Evolutionary conservation across 2,888 invertebrate species (phyloP).

Genomic region (Acheta domesticus): DNA sequence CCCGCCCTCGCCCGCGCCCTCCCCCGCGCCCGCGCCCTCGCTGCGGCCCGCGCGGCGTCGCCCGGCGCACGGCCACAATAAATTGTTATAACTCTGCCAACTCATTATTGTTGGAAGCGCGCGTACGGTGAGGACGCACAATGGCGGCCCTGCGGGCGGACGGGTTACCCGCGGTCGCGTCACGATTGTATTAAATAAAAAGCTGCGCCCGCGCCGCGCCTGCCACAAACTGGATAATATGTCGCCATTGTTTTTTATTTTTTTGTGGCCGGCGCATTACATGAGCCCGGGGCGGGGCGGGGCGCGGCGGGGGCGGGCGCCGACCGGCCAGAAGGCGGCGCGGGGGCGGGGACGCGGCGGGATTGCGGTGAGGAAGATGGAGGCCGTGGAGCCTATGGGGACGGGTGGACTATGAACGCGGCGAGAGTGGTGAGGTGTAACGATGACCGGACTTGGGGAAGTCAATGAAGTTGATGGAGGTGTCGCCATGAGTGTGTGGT

Average conservation of each 20-base stretch:
- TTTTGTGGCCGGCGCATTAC: background rate
- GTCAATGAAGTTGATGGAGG: no score
- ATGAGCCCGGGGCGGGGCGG: background rate
- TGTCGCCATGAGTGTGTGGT: no score
- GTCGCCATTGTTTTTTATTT: background rate
- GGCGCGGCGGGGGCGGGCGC: background rate
- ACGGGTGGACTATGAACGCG: no score
- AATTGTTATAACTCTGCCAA: background rate
- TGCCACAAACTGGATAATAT: slow-evolving; percentile 1
- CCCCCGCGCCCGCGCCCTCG: background rate
- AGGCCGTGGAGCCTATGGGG: no score
- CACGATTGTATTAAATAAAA: slow-evolving; percentile 18
- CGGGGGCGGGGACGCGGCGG: background rate
- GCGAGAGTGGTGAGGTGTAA: no score
- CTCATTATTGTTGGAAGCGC: background rate
- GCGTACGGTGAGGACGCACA: background rate
- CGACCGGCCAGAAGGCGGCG: background rate
- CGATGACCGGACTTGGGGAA: no score
- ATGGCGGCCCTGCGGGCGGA: background rate
- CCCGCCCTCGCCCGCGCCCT: background rate
- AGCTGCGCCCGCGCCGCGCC: background rate
- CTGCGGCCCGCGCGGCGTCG: background rate
- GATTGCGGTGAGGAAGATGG: background rate
- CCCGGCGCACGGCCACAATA: slow-evolving; percentile 3
- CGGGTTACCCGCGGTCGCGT: background rate